Conservation (phyloP, 2,113 vertebrate species). For the Crotalus horridus region DNA sequence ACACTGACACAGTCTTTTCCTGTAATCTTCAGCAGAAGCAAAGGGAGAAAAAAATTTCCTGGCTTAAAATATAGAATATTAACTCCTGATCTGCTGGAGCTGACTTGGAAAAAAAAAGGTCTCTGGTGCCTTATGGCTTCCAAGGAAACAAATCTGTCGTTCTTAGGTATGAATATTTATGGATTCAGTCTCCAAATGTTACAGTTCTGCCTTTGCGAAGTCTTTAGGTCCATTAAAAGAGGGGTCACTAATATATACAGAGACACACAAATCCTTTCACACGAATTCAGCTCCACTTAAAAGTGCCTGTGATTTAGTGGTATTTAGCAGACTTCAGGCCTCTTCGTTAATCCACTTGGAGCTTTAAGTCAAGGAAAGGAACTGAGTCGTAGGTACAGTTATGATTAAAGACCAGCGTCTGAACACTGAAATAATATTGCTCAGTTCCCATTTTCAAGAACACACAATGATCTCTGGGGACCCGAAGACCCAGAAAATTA, state of each 20-base stretch:
- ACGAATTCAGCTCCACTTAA: background rate
- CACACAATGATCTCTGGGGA: background rate
- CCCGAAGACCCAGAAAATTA: background rate
- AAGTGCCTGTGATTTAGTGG: constrained; percentile 1
- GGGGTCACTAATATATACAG: background rate
- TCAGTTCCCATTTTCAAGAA: constrained; percentile 9
- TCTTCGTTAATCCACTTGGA: background rate
- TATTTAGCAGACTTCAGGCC: background rate
- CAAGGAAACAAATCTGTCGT: background rate
- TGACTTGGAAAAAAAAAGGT: background rate
- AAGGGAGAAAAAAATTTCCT: constrained; percentile 47
- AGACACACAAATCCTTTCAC: background rate
- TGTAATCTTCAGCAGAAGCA: constrained; percentile 57
- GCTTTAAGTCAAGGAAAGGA: background rate
- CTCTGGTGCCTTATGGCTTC: background rate
- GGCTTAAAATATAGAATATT: constrained; percentile 46
- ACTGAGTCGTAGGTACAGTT: constrained; percentile 21
- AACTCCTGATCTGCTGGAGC: constrained; percentile 53
- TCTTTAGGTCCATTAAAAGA: background rate
- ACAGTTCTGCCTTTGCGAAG: constrained; percentile 3
- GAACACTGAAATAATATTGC: constrained; percentile 28
- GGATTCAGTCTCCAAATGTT: constrained; percentile 1
- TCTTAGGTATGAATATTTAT: background rate
- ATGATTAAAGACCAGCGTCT: constrained; percentile 46
- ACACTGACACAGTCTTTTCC: constrained; percentile 61